Evolutionary conservation across 2,113 vertebrate genomes (phyloP), one percentile per base, ranked within the genome.

Genomic region (Rhegmatorhina hoffmannsi): DNA sequence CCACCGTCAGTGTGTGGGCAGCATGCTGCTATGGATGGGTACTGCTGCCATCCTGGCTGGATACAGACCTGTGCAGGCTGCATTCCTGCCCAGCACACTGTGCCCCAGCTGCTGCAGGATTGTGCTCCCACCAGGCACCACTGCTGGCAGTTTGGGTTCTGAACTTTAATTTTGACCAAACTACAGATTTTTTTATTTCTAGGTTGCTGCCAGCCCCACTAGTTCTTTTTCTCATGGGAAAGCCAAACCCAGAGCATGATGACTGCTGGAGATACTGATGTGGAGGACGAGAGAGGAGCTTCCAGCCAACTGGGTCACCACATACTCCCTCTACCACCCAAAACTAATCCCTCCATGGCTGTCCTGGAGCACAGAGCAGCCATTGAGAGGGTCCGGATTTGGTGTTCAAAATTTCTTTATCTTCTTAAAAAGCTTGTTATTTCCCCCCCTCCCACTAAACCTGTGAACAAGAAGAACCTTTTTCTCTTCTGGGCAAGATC

Each of bases 331-430:
- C 16, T 12, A 7, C 19, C 46, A 21, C 20, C n/a, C 1, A 0
- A 47, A 66, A 56, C 29, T 0, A 60, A 26, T 50, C 44, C 67
- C 44, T 56, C 26, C 21, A 21, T 49, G 49, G 17, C n/a, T 25
- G n/a, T 40, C 24, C 50, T 7, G n/a, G 49, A 49, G 28, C 0
- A 4, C 44, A 5, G 3, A 13, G 1, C 31, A 21, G 34, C 33
- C 11, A 9, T 2, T 0, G 9, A 44, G 34, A 56, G 15, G 24
- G 1, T 26, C 17, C 0, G 5, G 19, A n/a, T 36, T 68, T 4
- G 33, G 9, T 17, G 13, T n/a, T 49, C 34, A 73, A 52, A 72
- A 64, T 72, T 20, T 44, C 85, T 77, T 10, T 12, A 8, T 55
- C 14, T 82, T 67, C 52, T 46, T 43, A 15, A 43, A 43, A 43